phyloP scores from a whole-genome alignment of 1,140 invertebrate species.

The Drosophila ogumai region DNA sequence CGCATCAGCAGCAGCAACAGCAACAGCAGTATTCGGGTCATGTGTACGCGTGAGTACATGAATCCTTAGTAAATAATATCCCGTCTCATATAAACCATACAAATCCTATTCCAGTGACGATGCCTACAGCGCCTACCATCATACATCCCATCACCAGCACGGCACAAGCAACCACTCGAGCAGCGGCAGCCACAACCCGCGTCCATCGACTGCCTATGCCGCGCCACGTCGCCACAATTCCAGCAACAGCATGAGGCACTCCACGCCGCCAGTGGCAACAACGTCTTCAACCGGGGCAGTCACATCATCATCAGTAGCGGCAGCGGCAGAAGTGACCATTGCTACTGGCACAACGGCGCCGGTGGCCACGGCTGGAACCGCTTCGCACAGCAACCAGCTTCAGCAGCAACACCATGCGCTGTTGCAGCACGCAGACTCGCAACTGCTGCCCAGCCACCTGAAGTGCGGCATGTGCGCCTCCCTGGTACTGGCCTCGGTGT shows the following conservation, averaged over 20 bases:
- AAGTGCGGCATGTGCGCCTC: constrained; percentile 89
- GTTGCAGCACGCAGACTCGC: constrained; percentile 69
- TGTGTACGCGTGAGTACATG: constrained; percentile 33
- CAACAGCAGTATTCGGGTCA: constrained; percentile 35
- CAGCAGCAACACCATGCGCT: constrained; percentile 68
- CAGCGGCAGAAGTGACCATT: constrained; percentile 1
- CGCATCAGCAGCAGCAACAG: constrained; percentile 27
- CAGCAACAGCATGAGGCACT: constrained; percentile 65
- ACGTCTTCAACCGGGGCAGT: not conserved
- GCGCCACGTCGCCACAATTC: constrained; percentile 70
- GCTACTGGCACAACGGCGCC: constrained; percentile 10
- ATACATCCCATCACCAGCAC: constrained; percentile 49
- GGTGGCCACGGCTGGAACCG: constrained; percentile 30
- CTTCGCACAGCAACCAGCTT: constrained; percentile 57
- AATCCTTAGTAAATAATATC: not conserved
- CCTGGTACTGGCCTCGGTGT: constrained; percentile 88
- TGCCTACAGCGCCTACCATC: constrained; percentile 69
- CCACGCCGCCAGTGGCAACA: constrained; percentile 16
- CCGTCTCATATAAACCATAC: not conserved
- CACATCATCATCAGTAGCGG: constrained; percentile 22
- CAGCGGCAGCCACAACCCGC: constrained; percentile 40
- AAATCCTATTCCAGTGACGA: constrained; percentile 46
- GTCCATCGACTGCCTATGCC: constrained; percentile 48
- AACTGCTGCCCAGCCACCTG: constrained; percentile 86
- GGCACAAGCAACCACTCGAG: constrained; percentile 35